phyloP scores from a whole-genome alignment of 2,797 vertebrate genomes.

The Falco columbarius region DNA sequence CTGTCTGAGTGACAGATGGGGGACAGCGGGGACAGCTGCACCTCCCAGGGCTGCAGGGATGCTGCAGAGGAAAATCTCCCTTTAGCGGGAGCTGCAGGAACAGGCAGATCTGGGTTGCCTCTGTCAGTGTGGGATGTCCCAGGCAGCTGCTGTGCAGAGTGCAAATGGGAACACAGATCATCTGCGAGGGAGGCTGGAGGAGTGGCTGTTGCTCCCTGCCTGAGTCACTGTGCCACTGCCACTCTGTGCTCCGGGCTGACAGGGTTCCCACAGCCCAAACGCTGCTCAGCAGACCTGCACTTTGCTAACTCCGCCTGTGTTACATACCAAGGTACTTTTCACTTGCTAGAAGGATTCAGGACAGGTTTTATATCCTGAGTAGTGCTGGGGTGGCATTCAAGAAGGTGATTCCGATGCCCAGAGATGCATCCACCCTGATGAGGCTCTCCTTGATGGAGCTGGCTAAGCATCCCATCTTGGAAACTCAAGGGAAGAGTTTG shows the following conservation, averaged over 20 bases:
- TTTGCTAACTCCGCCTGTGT: neutral
- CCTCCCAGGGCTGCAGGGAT: neutral
- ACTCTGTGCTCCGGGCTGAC: accelerated
- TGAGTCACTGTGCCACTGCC: accelerated
- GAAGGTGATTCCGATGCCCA: neutral
- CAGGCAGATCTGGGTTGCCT: neutral
- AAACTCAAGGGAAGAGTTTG: neutral
- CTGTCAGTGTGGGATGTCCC: neutral
- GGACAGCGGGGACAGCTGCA: neutral
- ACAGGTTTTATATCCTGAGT: neutral
- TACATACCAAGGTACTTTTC: neutral
- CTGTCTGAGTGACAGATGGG: neutral
- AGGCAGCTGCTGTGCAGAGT: neutral
- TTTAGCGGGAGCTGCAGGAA: neutral
- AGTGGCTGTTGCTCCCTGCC: accelerated
- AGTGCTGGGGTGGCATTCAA: neutral
- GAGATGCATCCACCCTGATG: neutral
- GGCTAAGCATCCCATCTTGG: neutral
- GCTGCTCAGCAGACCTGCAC: neutral
- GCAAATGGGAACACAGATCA: neutral
- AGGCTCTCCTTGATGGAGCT: neutral
- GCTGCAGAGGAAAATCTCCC: neutral
- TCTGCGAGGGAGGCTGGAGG: neutral
- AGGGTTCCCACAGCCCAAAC: neutral
- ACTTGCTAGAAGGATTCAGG: neutral